Evolutionary conservation across 2,797 vertebrate genomes (phyloP).

Genomic region (Melanotaenia boesemani): DNA sequence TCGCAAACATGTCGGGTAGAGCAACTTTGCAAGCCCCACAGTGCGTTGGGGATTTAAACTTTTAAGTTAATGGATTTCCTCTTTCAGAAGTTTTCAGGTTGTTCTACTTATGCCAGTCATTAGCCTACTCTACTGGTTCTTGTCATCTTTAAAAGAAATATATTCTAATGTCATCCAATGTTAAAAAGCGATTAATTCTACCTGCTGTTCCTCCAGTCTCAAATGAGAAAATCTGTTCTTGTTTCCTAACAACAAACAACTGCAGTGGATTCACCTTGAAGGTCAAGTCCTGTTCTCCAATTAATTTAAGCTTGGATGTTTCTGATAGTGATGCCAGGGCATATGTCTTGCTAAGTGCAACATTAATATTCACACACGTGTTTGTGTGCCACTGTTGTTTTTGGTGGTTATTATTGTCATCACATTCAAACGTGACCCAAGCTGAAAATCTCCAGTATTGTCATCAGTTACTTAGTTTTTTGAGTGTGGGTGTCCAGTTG

Average conservation of each 20-base stretch:
- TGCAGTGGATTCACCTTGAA: constrained; percentile 74
- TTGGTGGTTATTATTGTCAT: constrained; percentile 57
- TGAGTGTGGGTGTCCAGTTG: constrained; percentile 59
- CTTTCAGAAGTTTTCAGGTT: not conserved
- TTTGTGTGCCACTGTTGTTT: constrained; percentile 61
- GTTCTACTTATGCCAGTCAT: constrained; percentile 22
- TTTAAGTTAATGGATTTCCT: constrained; percentile 1
- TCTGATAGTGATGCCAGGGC: constrained; percentile 66
- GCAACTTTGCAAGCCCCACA: not conserved
- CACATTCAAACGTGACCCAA: constrained; percentile 51
- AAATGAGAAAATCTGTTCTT: constrained; percentile 72
- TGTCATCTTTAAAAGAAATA: constrained; percentile 36
- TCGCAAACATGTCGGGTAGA: not conserved
- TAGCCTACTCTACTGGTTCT: constrained; percentile 13
- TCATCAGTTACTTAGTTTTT: constrained; percentile 76
- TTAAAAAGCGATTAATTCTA: constrained; percentile 68
- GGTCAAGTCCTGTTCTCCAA: constrained; percentile 76
- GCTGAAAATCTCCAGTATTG: constrained; percentile 56
- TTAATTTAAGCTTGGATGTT: constrained; percentile 71
- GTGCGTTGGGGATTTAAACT: not conserved
- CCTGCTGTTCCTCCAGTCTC: constrained; percentile 67
- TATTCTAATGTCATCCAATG: constrained; percentile 53
- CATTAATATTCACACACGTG: constrained; percentile 76
- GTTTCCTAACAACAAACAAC: constrained; percentile 73
- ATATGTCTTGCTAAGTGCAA: constrained; percentile 66